Base-by-base conservation (phyloP, 2,888 invertebrate genomes). In the Unio pictorum region DNA sequence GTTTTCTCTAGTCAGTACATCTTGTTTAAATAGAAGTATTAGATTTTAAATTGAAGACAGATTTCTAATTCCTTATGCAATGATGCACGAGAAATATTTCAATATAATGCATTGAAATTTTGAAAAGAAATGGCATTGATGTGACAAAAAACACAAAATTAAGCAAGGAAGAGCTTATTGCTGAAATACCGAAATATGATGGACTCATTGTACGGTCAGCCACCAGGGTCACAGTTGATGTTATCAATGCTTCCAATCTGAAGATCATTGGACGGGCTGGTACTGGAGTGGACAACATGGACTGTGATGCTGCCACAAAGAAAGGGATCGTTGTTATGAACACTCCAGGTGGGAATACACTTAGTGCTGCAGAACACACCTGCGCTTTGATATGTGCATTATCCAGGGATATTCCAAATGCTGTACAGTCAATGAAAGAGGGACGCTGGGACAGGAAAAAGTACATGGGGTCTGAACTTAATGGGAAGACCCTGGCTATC, bases 201-300 rank as follows among this genome's bases (percentile, higher is more conserved):
- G 97, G 94, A 0, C 91, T 98, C 78, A 95, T 98, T 80, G 97
- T 98, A 1, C 93, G 98, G 26, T 98, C 98, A 7, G 97, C 97
- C 71, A 96, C 98, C 0, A 96, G 96, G 92, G 97, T 98, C 68
- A 96, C 96, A 3, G 93, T 93, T 68, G 95, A 96, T 78, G 94
- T 99, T 54, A 92, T 99, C 74, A 92, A 93, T 68, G 91, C 91
- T 3, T 92, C 92, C 3, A 93, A 93, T 68, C 91, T 99, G 61
- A 95, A 95, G 91, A 94, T 96, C 26, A 95, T 99, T 60, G 98
- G 97, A 20, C 93, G 99, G 61, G 99, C 99, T n/a, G 99, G 99
- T 8, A 98, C 98, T 3, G 99, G 99, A 5, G 96, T 98, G 6
- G 99, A 99, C 91, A 99, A 99, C 91, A 98, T 99, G 77, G 97